phyloP scores from a whole-genome alignment of 2,113 vertebrate species.

The Quiscalus mexicanus region DNA sequence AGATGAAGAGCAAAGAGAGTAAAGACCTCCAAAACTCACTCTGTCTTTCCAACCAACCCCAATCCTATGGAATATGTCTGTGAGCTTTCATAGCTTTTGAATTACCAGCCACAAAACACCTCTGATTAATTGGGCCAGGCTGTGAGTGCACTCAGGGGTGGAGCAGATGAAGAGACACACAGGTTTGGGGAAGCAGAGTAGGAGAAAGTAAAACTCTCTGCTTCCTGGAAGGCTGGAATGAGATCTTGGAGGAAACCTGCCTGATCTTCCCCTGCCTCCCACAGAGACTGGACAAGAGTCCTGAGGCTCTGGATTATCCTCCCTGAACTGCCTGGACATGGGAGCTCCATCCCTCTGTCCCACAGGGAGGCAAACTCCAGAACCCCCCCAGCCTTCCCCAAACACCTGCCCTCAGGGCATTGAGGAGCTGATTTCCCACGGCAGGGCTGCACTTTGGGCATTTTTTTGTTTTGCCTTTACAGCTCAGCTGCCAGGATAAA shows the following conservation, averaged over 20 bases:
- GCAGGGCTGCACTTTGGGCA: not conserved
- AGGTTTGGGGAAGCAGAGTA: not conserved
- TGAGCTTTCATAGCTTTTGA: not conserved
- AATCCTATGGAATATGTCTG: fast-evolving
- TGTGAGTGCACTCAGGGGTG: not conserved
- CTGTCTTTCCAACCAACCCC: not conserved
- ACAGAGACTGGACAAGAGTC: not conserved
- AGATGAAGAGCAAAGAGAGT: not conserved
- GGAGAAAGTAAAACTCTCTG: not conserved
- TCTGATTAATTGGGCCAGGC: not conserved
- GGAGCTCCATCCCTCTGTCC: not conserved
- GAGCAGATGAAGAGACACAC: not conserved
- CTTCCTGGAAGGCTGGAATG: not conserved
- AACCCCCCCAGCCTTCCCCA: not conserved
- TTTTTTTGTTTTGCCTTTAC: not conserved
- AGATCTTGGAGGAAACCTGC: not conserved
- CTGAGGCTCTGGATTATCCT: not conserved
- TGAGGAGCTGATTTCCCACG: not conserved
- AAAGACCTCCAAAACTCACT: not conserved
- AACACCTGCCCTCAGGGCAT: fast-evolving
- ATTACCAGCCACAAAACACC: not conserved
- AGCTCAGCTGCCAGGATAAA: not conserved
- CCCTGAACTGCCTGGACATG: fast-evolving
- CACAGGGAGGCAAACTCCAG: not conserved
- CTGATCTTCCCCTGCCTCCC: not conserved